Evolutionary conservation across 2,113 vertebrate species (phyloP), one percentile per base, ranked within the genome.

Genomic region (Merops nubicus): DNA sequence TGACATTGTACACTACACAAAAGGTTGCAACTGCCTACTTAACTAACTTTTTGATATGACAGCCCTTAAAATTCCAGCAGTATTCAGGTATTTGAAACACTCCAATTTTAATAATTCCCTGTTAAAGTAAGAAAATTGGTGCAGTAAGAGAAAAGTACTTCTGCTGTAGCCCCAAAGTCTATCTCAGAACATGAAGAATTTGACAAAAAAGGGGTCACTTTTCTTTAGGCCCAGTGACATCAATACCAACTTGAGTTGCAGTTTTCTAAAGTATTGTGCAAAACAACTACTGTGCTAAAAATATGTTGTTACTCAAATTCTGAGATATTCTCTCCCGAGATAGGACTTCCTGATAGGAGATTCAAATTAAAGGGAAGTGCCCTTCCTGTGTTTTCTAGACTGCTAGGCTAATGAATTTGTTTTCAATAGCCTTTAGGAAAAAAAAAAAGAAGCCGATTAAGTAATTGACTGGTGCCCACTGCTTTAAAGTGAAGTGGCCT

Each of bases 341-440:
- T 51, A 84, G 70, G 42, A 93, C 57, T 96, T 97, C 96, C 90
- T 91, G 86, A 91, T 84, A 94, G 31, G 91, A 95, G 75, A 94
- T 63, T 92, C 62, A 88, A 94, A 94, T 92, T 94, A 95, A 79
- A 93, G 93, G 91, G 92, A 96, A 97, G 69, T 96, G 47, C 76
- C 54, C 56, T 97, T 97, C 93, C 97, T 91, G 75, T 94, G 70
- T 96, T 95, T 96, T 93, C 72, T 81, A 59, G 60, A 70, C 45
- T 83, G 65, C 78, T 28, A 88, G 48, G 15, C 50, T 96, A 92
- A 93, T 57, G 63, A 82, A 84, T 34, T 92, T 96, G 83, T 94
- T 95, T 94, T 96, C 69, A 94, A 86, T 19, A 1, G n/a, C 22
- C 9, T 88, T 65, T 79, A 73, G 56, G 65, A 68, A 87, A 33